Base-by-base conservation (phyloP, 2,888 invertebrate species). In the Balanococcus diminutus region DNA sequence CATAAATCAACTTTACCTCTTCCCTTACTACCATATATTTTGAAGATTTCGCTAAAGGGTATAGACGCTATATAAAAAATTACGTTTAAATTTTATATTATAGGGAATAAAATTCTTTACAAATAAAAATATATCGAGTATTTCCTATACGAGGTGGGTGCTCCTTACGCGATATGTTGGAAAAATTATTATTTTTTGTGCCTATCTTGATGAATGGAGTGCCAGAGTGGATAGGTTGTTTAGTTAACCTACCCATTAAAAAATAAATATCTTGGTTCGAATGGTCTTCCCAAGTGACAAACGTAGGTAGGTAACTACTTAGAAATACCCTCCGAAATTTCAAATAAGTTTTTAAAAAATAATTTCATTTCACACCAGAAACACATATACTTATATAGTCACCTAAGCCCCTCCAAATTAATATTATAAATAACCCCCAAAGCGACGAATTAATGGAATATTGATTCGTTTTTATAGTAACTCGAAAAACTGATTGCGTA, bases 381-480 rank as follows among this genome's bases (percentile, higher is more conserved):
- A 36, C 61, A 56, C 42, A 19, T 19, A 46, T 46, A 14, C 46
- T n/a, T n/a, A n/a, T 46, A n/a, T n/a, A 46, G 46, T 3, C 8
- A 36, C 36, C 28, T 79, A 79, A 79, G n/a, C 75, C 75, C 36
- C 36, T 36, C 6, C 16, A 36, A 79, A 79, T 79, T 79, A 79
- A 79, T 79, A 79, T 79, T 79, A 79, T 79, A 79, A 79, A 79
- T 36, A 36, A 79, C 36, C 75, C 75, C 28, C n/a, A 32, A 79
- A 79, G 75, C 75, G 75, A 79, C 36, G 75, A 79, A 79, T 79
- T 79, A 82, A 82, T 82, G 28, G 46, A 82, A 82, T 82, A 82
- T 82, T 56, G 82, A 82, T 82, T 82, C 82, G 32, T 82, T 82
- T 82, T 82, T 82, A 56, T 56, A 56, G 31, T 82, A 82, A 82